A percentile compares a stretch with the other conserved stretches of the same genome.
Evolutionary conservation across 1,140 invertebrate species (phyloP).

Genomic region (Diachasma alloeum): DNA sequence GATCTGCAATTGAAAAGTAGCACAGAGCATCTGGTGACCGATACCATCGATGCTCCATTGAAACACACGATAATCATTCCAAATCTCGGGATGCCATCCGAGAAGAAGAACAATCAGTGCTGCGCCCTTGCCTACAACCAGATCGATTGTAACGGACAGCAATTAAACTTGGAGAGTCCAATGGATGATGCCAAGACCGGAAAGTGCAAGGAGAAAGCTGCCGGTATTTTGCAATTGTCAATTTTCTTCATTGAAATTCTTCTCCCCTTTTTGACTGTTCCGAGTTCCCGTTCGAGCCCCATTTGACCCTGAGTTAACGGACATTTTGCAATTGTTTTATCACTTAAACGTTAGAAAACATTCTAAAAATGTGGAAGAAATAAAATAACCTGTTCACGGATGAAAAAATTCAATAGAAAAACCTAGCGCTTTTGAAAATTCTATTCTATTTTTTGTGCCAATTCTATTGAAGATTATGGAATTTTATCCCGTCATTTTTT

Average conservation of each 20-base stretch:
- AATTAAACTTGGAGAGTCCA: conserved; percentile 7
- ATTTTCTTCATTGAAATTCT: neutral
- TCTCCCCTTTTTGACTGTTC: neutral
- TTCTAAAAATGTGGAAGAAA: too few relatives aligned
- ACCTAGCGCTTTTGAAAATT: too few relatives aligned
- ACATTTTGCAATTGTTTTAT: too few relatives aligned
- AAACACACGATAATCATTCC: conserved; percentile 31
- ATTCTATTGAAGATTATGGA: too few relatives aligned
- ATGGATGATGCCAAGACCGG: conserved; percentile 25
- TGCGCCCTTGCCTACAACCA: conserved; percentile 28
- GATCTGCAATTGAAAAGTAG: conserved; percentile 25
- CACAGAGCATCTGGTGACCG: neutral
- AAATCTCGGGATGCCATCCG: conserved; percentile 12
- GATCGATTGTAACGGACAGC: conserved; percentile 21
- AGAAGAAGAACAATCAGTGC: conserved; percentile 10
- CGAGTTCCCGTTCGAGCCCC: too few relatives aligned
- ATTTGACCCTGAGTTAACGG: too few relatives aligned
- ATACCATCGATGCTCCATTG: conserved; percentile 6
- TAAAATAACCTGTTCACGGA: too few relatives aligned
- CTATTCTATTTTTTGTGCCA: too few relatives aligned
- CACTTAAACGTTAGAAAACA: too few relatives aligned
- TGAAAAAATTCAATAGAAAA: too few relatives aligned
- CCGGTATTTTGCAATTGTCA: too few relatives aligned
- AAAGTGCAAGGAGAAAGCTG: neutral
- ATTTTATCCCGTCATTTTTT: too few relatives aligned